Evolutionary conservation across 2,888 invertebrate species (phyloP), one percentile per base, ranked within the genome.

Genomic region (Mythimna lalbum): DNA sequence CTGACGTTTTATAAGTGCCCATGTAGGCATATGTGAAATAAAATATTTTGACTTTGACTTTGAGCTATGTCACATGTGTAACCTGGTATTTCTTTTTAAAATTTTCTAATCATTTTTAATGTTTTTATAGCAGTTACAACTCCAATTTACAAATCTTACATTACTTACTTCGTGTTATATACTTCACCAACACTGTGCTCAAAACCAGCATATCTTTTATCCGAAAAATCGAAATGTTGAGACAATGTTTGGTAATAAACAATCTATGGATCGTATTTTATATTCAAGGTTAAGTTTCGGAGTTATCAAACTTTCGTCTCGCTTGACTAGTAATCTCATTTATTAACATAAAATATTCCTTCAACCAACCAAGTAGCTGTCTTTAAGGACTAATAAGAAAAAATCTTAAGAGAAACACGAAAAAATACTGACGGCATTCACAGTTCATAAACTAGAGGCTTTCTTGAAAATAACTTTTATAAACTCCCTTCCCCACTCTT

Each of bases 401-500:
- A 72, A 65, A 39, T 49, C 10, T 7, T 56, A 59, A 63, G 17
- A 69, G 55, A 55, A 59, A 43, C 17, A 10, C 17, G 19, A 64
- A 59, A 67, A 62, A 63, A 59, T 80, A 72, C 57, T 74, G 80
- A 77, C 83, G 82, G 81, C 88, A 90, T 90, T 91, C 90, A 89
- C 90, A 91, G 91, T 91, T 89, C 91, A 88, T 92, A 91, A 92
- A 90, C 82, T 89, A 84, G 81, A 86, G 86, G 84, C 83, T 89
- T 89, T 84, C 87, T 78, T 76, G 76, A 84, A 89, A 91, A 92
- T 91, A 87, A 90, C 89, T 90, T 90, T 90, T 90, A 90, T 91
- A 90, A 91, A 90, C 88, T 92, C 87, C 84, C 87, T 86, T 87
- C 87, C 87, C 82, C 84, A 83, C 85, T 73, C 63, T 79, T 90